Evolutionary conservation across 2,888 invertebrate genomes (phyloP).

Genomic region (Chrysotoxum bicinctum): DNA sequence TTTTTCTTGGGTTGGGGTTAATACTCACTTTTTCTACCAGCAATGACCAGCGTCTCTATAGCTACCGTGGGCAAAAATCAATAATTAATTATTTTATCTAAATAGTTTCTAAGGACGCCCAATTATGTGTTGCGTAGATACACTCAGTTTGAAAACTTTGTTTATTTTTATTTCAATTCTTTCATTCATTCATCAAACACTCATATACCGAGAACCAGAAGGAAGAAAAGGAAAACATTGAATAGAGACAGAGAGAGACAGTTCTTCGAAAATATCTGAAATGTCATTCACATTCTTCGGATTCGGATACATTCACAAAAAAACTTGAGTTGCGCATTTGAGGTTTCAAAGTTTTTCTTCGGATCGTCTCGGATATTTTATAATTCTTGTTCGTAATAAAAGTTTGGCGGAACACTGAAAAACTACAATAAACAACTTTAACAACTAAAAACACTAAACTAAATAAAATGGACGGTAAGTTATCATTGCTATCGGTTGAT

Average conservation of each 20-base stretch:
- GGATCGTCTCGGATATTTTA: neutral
- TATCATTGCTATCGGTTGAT: neutral
- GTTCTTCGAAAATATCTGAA: neutral
- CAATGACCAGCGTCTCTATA: neutral
- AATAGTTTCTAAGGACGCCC: slow-evolving; percentile 22
- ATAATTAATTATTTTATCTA: slow-evolving; percentile 15
- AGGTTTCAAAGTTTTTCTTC: neutral
- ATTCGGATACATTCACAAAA: neutral
- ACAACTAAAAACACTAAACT: neutral
- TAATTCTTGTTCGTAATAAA: neutral
- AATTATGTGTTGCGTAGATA: neutral
- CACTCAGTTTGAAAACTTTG: neutral
- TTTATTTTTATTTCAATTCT: neutral
- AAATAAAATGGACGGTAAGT: slow-evolving; percentile 11
- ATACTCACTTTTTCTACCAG: neutral
- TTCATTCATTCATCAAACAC: neutral
- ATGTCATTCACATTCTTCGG: slow-evolving; percentile 6
- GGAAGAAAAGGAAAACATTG: neutral
- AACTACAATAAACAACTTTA: neutral
- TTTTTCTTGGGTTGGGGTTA: neutral
- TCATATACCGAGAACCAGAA: neutral
- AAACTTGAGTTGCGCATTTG: slow-evolving; percentile 42
- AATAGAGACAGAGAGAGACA: neutral
- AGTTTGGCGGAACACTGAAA: neutral
- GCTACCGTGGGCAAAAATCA: neutral